These are phyloP conservation scores for Geotrupes spiniger DNA, from an alignment of 2,888 invertebrate species.

Conservation along the genomic window DNA sequence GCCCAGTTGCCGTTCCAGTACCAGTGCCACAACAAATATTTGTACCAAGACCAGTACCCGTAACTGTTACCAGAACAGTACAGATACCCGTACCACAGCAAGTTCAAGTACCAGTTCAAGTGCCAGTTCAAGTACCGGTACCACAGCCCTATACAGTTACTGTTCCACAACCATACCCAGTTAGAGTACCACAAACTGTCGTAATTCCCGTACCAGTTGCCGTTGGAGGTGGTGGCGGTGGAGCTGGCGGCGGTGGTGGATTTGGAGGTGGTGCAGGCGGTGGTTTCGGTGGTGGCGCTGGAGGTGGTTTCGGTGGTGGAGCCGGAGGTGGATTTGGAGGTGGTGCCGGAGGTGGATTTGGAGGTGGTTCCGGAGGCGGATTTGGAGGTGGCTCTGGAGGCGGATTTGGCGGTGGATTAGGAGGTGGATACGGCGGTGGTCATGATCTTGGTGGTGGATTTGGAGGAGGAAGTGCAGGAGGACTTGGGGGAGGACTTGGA, in stretches of 20 bases:
- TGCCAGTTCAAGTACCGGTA: conserved; percentile 55
- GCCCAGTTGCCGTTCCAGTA: conserved; percentile 51
- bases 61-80: conserved; percentile 42
- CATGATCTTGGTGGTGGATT: conserved; percentile 24
- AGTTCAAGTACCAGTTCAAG: conserved; percentile 47
- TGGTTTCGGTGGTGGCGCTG: too few relatives aligned
- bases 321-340: too few relatives aligned
- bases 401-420: conserved; percentile 24
- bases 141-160: conserved; percentile 56
- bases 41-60: conserved; percentile 20
- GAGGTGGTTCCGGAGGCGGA: too few relatives aligned
- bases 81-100: conserved; percentile 47
- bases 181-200: conserved; percentile 50
- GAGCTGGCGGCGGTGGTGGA: conserved; percentile 29
- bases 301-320: too few relatives aligned
- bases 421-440: conserved; percentile 29
- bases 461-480: conserved; percentile 24
- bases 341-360: too few relatives aligned
- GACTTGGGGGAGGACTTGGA: conserved; percentile 21
- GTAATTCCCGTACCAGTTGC: conserved; percentile 55
- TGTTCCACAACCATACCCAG: conserved; percentile 53
- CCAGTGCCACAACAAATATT: conserved; percentile 49
- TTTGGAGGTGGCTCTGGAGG: too few relatives aligned
- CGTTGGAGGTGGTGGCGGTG: conserved; percentile 42
- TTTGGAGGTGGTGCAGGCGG: too few relatives aligned